Base-by-base conservation (phyloP, 2,797 vertebrate genomes). In the Chaunax sp. region DNA sequence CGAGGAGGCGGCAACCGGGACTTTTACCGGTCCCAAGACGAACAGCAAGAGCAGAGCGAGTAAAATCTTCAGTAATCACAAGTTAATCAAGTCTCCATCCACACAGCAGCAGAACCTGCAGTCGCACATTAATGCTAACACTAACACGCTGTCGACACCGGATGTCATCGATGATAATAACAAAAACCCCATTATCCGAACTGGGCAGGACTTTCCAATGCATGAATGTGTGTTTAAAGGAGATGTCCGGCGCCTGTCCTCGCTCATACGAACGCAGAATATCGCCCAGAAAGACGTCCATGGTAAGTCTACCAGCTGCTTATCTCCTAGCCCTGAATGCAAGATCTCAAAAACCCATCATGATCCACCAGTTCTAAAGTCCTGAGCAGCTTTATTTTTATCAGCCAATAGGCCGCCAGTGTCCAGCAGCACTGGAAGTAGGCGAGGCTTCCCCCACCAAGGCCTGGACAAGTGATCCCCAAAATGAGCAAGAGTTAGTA, bases 171-270 rank as follows among this genome's bases (percentile, higher is more conserved):
- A 93, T 60, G 93, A 94, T 81, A 92, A 92, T 65, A 94, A 94
- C 86, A 94, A 90, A 66, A 94, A 94, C 83, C 93, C 93, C 4
- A 79, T 90, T 40, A 65, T 92, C 75, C 82, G 82, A 79, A 78
- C 88, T 69, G 69, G 68, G 28, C 90, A 87, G n/a, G 94, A 93
- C 87, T 98, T 95, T 72, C 98, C 96, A 11, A 95, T 99, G 20
- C 98, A 99, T 71, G 96, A 99, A 88, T 96, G 96, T 76, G 98
- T 99, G 52, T 98, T 98, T 84, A 95, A 95, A 83, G 97, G 97
- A 54, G 98, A 99, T 82, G 96, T 99, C 73, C 90, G 98, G 67
- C 94, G 94, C 13, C 93, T 99, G 64, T 99, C 98, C 2, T 97
- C 97, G 7, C 95, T 99, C 68, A 98, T 99, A 89, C 94, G 98